A percentile compares a stretch with the other conserved stretches of the same genome.
phyloP scores from a whole-genome alignment of 1,140 invertebrate species.

The Venturia canescens region DNA sequence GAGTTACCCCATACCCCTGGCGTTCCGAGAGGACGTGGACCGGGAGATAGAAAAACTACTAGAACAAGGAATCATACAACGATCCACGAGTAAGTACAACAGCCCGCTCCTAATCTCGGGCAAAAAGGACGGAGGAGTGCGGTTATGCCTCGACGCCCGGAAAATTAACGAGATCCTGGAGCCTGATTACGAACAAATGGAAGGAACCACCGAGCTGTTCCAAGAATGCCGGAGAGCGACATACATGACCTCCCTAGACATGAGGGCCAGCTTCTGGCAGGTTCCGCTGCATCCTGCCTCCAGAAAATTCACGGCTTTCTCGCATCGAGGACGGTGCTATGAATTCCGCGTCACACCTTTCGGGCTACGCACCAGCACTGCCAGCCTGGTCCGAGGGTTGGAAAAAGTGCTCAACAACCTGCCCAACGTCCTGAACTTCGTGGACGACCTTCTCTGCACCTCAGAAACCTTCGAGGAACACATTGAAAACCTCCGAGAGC shows the following conservation, averaged over 20 bases:
- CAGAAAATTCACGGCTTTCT: neutral
- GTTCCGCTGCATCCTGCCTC: slow-evolving; percentile 28
- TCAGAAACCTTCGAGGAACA: neutral
- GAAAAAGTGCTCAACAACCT: neutral
- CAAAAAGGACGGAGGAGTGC: slow-evolving; percentile 33
- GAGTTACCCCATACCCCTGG: slow-evolving; percentile 32
- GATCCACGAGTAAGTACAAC: slow-evolving; percentile 16
- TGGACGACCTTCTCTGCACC: slow-evolving; percentile 4
- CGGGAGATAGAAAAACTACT: slow-evolving; percentile 19
- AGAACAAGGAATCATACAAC: neutral
- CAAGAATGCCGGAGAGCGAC: slow-evolving; percentile 48
- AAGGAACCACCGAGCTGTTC: slow-evolving; percentile 61
- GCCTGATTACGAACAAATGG: slow-evolving; percentile 59
- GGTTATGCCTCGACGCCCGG: slow-evolving; percentile 25
- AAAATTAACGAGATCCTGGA: slow-evolving; percentile 50
- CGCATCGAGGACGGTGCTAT: neutral
- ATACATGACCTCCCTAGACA: neutral
- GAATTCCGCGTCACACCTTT: slow-evolving; percentile 12
- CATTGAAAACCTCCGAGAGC: neutral
- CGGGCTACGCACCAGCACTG: neutral
- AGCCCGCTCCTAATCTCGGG: slow-evolving; percentile 3
- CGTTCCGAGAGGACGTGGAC: slow-evolving; percentile 15
- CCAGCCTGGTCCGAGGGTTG: neutral
- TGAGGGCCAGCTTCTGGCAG: slow-evolving; percentile 65
- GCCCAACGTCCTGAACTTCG: neutral